phyloP scores from a whole-genome alignment of 1,140 invertebrate genomes.

The Rhagoletis pomonella region DNA sequence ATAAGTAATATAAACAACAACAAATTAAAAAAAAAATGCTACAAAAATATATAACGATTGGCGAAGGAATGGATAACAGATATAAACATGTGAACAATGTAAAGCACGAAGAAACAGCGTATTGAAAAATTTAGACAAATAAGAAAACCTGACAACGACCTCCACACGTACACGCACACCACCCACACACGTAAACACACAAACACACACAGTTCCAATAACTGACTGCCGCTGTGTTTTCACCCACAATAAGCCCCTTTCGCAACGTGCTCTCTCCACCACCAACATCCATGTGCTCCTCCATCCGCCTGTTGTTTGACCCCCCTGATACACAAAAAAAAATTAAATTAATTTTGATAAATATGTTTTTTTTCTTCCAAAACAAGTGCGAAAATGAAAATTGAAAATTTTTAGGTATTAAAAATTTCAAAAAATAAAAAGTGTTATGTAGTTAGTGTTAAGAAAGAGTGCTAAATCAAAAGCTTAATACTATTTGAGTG shows the following conservation, averaged over 20 bases:
- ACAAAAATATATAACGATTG: constrained; percentile 23
- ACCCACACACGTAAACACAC: not conserved
- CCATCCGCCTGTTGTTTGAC: too few relatives aligned
- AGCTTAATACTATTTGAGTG: not conserved
- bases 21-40: not conserved
- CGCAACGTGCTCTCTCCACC: not conserved
- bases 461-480: not conserved
- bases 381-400: not conserved
- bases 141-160: not conserved
- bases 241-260: not conserved
- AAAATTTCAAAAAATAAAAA: too few relatives aligned
- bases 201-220: constrained; percentile 29
- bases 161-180: not conserved
- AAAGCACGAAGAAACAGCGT: not conserved
- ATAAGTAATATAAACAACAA: constrained; percentile 58
- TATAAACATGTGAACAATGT: not conserved
- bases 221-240: constrained; percentile 2
- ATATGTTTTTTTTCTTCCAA: not conserved
- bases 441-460: not conserved
- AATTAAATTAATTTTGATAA: constrained; percentile 36
- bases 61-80: constrained; percentile 17
- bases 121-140: not conserved
- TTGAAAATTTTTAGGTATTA: not conserved
- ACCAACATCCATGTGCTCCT: not conserved
- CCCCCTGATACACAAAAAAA: not conserved